A percentile compares a stretch with the other conserved stretches of the same genome.
Conservation (phyloP, 1,140 invertebrate species). For the Doryteuthis pealeii region DNA sequence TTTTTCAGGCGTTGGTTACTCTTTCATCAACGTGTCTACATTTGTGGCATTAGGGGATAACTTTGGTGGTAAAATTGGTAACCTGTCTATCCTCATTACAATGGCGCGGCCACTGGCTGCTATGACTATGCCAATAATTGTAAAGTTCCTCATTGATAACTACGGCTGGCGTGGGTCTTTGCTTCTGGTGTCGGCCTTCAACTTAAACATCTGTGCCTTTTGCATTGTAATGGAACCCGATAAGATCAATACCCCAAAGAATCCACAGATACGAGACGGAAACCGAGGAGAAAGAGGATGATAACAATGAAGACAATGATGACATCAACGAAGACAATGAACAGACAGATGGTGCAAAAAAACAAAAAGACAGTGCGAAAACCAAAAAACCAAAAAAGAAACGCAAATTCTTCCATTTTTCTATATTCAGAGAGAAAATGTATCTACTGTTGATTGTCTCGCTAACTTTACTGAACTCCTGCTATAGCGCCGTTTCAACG, state of each 20-base stretch:
- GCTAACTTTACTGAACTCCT: not conserved
- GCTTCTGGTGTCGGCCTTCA: not conserved
- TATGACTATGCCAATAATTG: not conserved
- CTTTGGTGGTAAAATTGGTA: not conserved
- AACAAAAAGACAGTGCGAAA: not conserved
- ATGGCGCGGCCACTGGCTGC: not conserved
- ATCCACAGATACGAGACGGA: not conserved
- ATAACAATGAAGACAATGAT: no score
- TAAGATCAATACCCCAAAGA: not conserved
- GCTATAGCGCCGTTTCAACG: not conserved
- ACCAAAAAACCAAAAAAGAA: not conserved
- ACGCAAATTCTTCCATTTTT: not conserved
- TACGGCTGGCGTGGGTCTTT: not conserved
- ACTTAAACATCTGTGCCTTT: slow-evolving; percentile 3
- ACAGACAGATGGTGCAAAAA: no score
- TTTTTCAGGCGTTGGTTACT: not conserved
- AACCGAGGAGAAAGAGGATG: not conserved
- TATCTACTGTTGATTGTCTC: not conserved
- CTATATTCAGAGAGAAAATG: not conserved
- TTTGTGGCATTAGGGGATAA: not conserved
- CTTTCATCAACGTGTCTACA: not conserved
- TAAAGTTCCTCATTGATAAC: not conserved
- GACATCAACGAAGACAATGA: no score
- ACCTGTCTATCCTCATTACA: not conserved
- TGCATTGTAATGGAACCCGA: not conserved